phyloP scores from a whole-genome alignment of 2,113 vertebrate species.

The Epinephelus moara region DNA sequence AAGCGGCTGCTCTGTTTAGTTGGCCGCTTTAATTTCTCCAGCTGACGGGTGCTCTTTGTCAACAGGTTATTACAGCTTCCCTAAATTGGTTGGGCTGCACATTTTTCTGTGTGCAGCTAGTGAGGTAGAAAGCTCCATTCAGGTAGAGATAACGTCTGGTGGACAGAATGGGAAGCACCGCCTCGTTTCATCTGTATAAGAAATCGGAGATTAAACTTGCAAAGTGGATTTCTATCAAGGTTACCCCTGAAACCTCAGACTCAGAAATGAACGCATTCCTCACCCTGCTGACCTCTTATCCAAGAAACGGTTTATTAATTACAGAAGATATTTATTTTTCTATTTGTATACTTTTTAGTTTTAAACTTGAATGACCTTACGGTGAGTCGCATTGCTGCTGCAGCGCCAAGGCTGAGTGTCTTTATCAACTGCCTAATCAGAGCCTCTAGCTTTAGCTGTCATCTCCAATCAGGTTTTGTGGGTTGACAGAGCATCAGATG shows the following conservation, averaged over 20 bases:
- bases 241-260: neutral
- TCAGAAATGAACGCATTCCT: neutral
- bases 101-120: constrained; percentile 56
- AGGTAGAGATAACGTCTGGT: constrained; percentile 43
- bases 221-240: constrained; percentile 37
- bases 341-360: neutral
- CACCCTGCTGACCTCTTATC: neutral
- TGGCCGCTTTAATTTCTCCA: constrained; percentile 64
- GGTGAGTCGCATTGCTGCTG: constrained; percentile 3
- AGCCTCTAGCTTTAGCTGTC: constrained; percentile 66
- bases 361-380: constrained; percentile 6
- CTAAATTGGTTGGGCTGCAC: constrained; percentile 61
- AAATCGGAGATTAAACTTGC: constrained; percentile 22
- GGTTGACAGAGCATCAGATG: constrained; percentile 59
- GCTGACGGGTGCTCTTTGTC: constrained; percentile 66
- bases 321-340: neutral
- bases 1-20: constrained; percentile 55
- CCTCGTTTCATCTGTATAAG: constrained; percentile 23
- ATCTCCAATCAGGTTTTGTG: constrained; percentile 59
- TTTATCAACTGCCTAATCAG: constrained; percentile 61
- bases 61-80: constrained; percentile 71
- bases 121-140: constrained; percentile 47
- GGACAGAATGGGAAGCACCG: neutral
- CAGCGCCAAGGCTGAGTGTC: constrained; percentile 1
- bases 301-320: constrained; percentile 1